Conservation (phyloP, 1,140 invertebrate species). For the Cotesia typhae region DNA sequence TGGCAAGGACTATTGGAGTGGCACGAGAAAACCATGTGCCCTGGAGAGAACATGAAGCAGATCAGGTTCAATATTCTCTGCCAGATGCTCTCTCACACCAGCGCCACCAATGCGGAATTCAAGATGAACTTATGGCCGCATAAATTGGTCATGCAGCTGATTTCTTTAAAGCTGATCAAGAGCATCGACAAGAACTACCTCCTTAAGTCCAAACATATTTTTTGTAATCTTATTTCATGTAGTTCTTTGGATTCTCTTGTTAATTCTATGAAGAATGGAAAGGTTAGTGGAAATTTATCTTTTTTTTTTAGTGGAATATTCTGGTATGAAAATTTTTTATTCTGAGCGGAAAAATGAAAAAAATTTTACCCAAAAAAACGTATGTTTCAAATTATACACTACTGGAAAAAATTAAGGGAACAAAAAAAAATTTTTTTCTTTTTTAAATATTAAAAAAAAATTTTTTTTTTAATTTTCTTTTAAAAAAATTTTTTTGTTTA, state of each 20-base stretch:
- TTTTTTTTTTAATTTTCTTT: too few relatives aligned
- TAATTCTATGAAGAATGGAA: constrained; percentile 89
- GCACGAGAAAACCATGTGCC: constrained; percentile 83
- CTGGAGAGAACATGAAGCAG: constrained; percentile 78
- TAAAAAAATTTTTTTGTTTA: too few relatives aligned
- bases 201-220: constrained; percentile 86
- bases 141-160: constrained; percentile 91
- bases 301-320: not conserved
- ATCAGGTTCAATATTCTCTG: constrained; percentile 81
- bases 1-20: constrained; percentile 91
- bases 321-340: too few relatives aligned
- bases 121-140: constrained; percentile 92
- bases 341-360: too few relatives aligned
- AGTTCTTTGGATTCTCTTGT: constrained; percentile 84
- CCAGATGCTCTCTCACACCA: constrained; percentile 79
- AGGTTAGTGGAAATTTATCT: constrained; percentile 73
- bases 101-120: constrained; percentile 86
- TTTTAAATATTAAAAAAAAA: too few relatives aligned
- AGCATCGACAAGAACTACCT: constrained; percentile 86
- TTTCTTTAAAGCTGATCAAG: constrained; percentile 89
- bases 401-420: too few relatives aligned
- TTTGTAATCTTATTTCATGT: constrained; percentile 78
- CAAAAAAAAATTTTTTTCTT: too few relatives aligned
- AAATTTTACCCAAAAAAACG: too few relatives aligned
- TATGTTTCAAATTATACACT: too few relatives aligned